phyloP scores from a whole-genome alignment of 2,797 vertebrate genomes.

The Myotis myotis region DNA sequence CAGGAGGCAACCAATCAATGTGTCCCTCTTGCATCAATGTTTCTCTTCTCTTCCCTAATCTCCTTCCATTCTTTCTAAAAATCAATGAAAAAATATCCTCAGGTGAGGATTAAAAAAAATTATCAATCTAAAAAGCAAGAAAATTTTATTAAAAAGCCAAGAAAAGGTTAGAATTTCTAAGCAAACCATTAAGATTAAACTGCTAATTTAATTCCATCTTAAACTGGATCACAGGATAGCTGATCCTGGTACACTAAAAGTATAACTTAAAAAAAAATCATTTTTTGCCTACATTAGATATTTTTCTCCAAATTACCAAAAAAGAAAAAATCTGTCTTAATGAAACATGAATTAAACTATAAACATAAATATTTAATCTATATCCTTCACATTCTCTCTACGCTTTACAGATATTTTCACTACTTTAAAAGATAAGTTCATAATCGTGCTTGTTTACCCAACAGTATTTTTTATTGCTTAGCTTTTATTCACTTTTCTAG shows the following conservation, averaged over 20 bases:
- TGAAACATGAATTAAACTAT: conserved; percentile 33
- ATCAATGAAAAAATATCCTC: too few relatives aligned
- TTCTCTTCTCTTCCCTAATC: too few relatives aligned
- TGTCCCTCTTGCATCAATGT: too few relatives aligned
- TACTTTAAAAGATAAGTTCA: conserved; percentile 37
- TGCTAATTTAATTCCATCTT: conserved; percentile 30
- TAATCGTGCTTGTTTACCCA: neutral
- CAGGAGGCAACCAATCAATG: too few relatives aligned
- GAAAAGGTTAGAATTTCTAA: conserved; percentile 25
- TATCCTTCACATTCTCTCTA: neutral
- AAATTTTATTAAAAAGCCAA: conserved; percentile 17
- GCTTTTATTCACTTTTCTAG: neutral
- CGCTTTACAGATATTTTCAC: conserved; percentile 37
- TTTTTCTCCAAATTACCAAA: neutral
- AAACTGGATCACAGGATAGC: conserved; percentile 7
- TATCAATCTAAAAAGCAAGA: conserved; percentile 34
- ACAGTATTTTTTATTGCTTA: conserved; percentile 6
- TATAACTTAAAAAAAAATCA: conserved; percentile 27
- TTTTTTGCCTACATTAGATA: conserved; percentile 9
- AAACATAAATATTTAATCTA: neutral
- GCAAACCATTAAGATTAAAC: conserved; percentile 46
- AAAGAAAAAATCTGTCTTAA: neutral
- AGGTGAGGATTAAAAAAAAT: neutral
- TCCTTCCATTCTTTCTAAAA: too few relatives aligned
- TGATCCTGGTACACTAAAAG: conserved; percentile 34